Base-by-base conservation (phyloP, 2,888 invertebrate species). In the Mythimna vitellina region DNA sequence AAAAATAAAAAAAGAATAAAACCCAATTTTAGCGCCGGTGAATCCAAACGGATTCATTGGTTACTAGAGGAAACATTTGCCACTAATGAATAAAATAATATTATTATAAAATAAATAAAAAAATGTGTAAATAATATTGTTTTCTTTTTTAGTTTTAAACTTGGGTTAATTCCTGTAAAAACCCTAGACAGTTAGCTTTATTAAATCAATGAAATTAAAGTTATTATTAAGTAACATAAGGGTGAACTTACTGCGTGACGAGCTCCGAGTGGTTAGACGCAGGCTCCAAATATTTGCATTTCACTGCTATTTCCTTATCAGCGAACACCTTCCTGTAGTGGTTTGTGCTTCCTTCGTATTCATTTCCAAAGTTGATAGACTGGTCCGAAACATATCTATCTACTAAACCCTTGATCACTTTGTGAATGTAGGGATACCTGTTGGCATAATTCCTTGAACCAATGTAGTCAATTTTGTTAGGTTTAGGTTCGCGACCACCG, bases 361-460 rank as follows among this genome's bases (percentile, higher is more conserved):
- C 86, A 20, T 93, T 90, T 29, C 90, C 93, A 58, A 91, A 92
- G 51, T 88, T 82, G 14, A 92, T 70, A 49, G 78, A 87, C 58
- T 93, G 91, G 0, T 86, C 80, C 1, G 95, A 95, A 3, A 95
- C 93, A 80, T 94, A 95, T 82, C 92, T 90, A 22, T 91, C 90
- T 3, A 93, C 89, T 58, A 95, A 81, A 5, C 89, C 88, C 62
- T 91, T 91, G 60, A 96, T 94, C 10, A 93, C 89, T 73, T 91
- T 93, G 74, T 94, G 90, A 32, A 95, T 88, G 77, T 94, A 94
- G 0, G 95, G 95, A 80, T 90, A 96, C 78, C 93, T 88, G 14
- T 90, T 90, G 0, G 95, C 95, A 68, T 96, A 95, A 49, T 86
- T 93, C 81, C 86, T 90, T 25, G 87, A 87, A 8, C 95, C 94